Base-by-base conservation (phyloP, 2,113 vertebrate species). In the Ochotona princeps region DNA sequence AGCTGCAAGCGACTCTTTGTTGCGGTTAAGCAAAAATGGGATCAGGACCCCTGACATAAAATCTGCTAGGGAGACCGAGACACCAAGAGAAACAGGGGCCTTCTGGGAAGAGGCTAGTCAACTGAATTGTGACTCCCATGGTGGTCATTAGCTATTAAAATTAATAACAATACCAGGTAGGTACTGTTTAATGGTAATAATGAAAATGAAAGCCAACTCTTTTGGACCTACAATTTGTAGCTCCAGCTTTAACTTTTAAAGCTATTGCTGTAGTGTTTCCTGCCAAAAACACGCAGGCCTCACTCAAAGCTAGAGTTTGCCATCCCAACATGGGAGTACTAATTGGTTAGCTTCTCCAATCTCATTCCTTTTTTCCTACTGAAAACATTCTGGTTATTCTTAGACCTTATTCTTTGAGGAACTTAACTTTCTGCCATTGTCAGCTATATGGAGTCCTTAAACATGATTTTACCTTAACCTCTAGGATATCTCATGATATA, bases 141-240 rank as follows among this genome's bases (percentile, higher is more conserved):
- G 23, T 35, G 54, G 57, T 94, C 8, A 74, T 90, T 83, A 92
- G 57, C 20, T 73, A 63, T 69, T 81, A 83, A 49, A 90, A 65
- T 49, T 65, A 75, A 70, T 69, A 63, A 69, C 65, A 69, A 3
- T 74, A n/a, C 11, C 70, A 67, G 63, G 54, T 26, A 60, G 67
- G 25, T 6, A 87, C 44, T 83, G 15, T 57, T 88, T 67, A 44
- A 14, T 67, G 65, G 2, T 66, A 69, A n/a, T 67, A 83, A 61
- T 47, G 30, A 26, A 12, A 38, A 3, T 35, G 32, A 32, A 72
- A 60, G 32, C 65, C 32, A n/a, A 49, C 60, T 94, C 74, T 93
- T 44, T 30, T 73, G 49, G 30, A 11, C 35, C 44, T 70, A 25
- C 72, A 70, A 18, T 60, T 21, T 51, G 4, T 38, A 87, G 18